Percentiles rank a stretch among this genome's conserved stretches.
Conservation (phyloP, 2,113 vertebrate species). For the Guaruba guarouba region DNA sequence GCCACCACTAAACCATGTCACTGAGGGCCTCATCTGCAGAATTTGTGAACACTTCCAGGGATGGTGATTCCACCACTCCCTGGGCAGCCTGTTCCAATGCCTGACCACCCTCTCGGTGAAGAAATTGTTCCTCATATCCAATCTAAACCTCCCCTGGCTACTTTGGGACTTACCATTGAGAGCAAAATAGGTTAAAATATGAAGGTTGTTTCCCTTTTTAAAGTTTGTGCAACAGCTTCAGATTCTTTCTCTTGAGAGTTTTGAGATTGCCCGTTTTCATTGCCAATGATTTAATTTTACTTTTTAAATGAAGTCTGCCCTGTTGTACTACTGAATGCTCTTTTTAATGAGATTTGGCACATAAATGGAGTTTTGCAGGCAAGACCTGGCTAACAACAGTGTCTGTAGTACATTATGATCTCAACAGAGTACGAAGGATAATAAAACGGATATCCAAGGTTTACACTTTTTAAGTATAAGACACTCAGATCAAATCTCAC, state of each 20-base stretch:
- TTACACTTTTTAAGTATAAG: not conserved
- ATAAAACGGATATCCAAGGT: not conserved
- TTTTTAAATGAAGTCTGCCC: not conserved
- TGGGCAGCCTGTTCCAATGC: too few species aligned
- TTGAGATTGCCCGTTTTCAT: not conserved
- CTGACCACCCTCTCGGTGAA: too few species aligned
- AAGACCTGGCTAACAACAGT: not conserved
- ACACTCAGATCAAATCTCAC: not conserved
- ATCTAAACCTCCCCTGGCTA: too few species aligned
- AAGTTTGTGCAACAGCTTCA: not conserved
- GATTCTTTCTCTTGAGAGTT: not conserved
- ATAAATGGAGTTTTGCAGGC: conserved; percentile 12
- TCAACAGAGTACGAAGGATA: not conserved
- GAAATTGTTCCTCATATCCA: too few species aligned
- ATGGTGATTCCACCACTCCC: too few species aligned
- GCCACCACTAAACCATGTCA: too few species aligned
- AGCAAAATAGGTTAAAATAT: not conserved
- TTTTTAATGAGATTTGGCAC: conserved; percentile 30
- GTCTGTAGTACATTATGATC: conserved; percentile 16
- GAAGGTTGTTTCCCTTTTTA: not conserved
- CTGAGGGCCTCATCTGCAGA: too few species aligned
- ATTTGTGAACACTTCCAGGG: too few species aligned
- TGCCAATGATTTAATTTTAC: conserved; percentile 5
- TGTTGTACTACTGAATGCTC: not conserved
- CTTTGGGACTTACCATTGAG: not conserved